Percentiles rank a stretch among this genome's conserved stretches.
Conservation (phyloP, 1,140 invertebrate species). For the Mya arenaria region DNA sequence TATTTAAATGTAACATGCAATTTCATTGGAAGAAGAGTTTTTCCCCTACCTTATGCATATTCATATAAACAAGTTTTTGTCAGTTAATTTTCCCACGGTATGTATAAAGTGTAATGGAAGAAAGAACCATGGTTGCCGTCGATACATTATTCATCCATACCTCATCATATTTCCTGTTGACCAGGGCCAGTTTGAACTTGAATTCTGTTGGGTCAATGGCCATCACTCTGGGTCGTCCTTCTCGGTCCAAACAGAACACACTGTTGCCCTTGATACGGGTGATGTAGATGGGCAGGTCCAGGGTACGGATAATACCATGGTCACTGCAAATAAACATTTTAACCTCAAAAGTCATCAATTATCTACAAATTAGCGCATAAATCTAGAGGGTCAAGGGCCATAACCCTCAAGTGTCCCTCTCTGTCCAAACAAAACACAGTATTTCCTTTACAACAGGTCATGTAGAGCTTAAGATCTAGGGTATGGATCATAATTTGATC, state of each 20-base stretch:
- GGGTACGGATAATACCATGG: constrained; percentile 98
- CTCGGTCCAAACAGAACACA: constrained; percentile 97
- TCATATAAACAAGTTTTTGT: background rate
- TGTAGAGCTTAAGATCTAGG: too few relatives aligned
- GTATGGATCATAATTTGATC: too few relatives aligned
- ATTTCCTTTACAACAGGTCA: too few relatives aligned
- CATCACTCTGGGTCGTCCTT: constrained; percentile 93
- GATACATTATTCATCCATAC: constrained; percentile 75
- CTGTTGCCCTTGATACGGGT: constrained; percentile 94
- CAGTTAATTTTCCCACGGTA: background rate
- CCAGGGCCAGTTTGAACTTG: constrained; percentile 98
- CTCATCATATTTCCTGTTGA: constrained; percentile 98
- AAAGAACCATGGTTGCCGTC: background rate
- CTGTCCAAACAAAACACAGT: too few relatives aligned
- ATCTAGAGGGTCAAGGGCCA: too few relatives aligned
- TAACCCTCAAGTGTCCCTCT: too few relatives aligned
- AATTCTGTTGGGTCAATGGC: constrained; percentile 99
- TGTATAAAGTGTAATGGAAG: background rate
- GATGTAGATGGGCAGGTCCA: constrained; percentile 98
- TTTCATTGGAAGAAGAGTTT: background rate
- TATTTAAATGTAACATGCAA: background rate
- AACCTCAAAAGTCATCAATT: too few relatives aligned
- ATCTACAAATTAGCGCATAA: too few relatives aligned
- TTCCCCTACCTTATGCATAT: background rate
- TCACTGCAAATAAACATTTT: too few relatives aligned